Base-by-base conservation (phyloP, 2,888 invertebrate genomes). In the Penaeus monodon region DNA sequence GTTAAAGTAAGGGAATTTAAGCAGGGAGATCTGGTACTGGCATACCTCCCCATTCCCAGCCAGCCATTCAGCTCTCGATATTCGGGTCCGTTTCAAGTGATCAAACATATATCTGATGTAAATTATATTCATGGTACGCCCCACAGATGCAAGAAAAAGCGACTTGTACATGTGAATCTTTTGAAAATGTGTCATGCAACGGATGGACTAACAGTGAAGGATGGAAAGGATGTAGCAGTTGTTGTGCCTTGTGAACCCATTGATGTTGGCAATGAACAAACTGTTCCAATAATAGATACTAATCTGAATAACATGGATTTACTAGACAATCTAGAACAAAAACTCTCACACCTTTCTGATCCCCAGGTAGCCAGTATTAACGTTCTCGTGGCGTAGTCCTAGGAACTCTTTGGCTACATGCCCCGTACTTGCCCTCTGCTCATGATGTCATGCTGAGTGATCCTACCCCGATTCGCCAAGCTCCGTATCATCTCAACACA, bases 141-240 rank as follows among this genome's bases (percentile, higher is more conserved):
- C 17, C 57, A 81, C 12, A 44, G 68, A 27, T 49, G 49, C 33
- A 81, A 81, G 81, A 80, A 80, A 44, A 77, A 24, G n/a, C 38
- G 80, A 6, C 29, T 38, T 22, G 80, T 80, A 33, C 80, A 80
- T 80, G 66, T 66, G 8, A 65, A 80, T 38, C 44, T 80, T 17
- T 44, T 66, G 38, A 80, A 66, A 44, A 8, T 29, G 63, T 66
- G 22, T 44, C 33, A 6, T 38, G 7, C 57, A n/a, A 29, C 49
- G 6, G 57, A 70, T 2, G 17, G 24, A n/a, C 8, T 1, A 49
- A 17, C 38, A 14, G 4, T 22, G 29, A 29, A 38, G 64, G 49
- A 49, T 57, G 29, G 1, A 33, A 57, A 49, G 33, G 8, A 57
- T 49, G n/a, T 22, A 20, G 20, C 6, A 24, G 2, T 29, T 14